A percentile compares a stretch with the other conserved stretches of the same genome.
phyloP scores from a whole-genome alignment of 2,888 invertebrate genomes.

The Luffia ferchaultella region DNA sequence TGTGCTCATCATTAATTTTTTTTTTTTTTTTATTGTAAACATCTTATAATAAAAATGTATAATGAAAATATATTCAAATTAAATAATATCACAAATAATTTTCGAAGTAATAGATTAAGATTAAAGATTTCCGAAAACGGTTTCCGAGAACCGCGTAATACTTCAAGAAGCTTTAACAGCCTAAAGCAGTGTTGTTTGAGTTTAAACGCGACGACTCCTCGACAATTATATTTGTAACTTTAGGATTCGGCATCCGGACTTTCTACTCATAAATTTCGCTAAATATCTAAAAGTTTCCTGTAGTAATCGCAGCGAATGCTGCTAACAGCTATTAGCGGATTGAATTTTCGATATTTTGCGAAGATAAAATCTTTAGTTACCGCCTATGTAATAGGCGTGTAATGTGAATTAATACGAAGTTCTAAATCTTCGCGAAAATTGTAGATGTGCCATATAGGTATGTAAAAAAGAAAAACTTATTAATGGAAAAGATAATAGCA shows the following conservation, averaged over 20 bases:
- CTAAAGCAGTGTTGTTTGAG: not conserved
- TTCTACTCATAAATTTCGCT: constrained; percentile 25
- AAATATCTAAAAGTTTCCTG: constrained; percentile 27
- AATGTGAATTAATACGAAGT: too few relatives aligned
- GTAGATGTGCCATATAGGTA: too few relatives aligned
- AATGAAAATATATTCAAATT: too few relatives aligned
- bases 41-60: too few relatives aligned
- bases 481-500: too few relatives aligned
- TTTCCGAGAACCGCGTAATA: not conserved
- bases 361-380: too few relatives aligned
- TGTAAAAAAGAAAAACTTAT: too few relatives aligned
- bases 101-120: not conserved
- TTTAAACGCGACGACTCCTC: not conserved
- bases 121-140: not conserved
- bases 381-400: too few relatives aligned
- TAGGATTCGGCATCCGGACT: not conserved
- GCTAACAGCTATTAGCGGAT: constrained; percentile 26
- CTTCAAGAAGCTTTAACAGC: not conserved
- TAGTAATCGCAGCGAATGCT: constrained; percentile 23
- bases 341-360: constrained; percentile 3
- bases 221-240: not conserved
- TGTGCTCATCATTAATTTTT: too few relatives aligned
- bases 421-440: too few relatives aligned
- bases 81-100: too few relatives aligned
- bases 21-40: too few relatives aligned